Conservation (phyloP, 1,140 invertebrate genomes). For the Nephila pilipes region DNA sequence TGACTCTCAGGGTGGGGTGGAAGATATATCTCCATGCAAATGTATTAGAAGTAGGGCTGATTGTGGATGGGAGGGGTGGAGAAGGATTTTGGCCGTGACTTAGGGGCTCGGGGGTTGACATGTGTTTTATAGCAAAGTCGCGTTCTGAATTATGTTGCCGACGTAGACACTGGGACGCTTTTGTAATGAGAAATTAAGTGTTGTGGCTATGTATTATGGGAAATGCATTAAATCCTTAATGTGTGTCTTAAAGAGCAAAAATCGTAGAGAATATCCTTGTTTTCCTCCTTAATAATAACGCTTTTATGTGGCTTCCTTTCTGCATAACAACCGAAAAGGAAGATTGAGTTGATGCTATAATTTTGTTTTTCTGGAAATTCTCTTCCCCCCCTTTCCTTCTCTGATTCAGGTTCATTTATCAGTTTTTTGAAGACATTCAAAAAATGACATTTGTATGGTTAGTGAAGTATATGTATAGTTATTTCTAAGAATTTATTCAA, state of each 20-base stretch:
- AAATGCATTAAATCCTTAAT: slow-evolving; percentile 9
- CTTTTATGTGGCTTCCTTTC: not conserved
- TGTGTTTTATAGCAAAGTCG: slow-evolving; percentile 38
- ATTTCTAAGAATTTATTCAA: too few relatives aligned
- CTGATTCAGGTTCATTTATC: not conserved
- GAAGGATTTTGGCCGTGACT: not conserved
- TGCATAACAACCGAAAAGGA: not conserved
- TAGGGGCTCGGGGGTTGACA: not conserved
- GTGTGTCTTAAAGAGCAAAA: not conserved
- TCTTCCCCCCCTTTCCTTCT: not conserved
- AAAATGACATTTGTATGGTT: too few relatives aligned
- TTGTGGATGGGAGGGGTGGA: not conserved
- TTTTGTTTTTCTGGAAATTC: not conserved
- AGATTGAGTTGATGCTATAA: not conserved
- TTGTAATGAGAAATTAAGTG: not conserved
- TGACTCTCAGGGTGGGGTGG: slow-evolving; percentile 25
- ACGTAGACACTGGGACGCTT: not conserved
- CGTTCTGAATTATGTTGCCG: slow-evolving; percentile 33
- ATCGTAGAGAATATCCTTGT: not conserved
- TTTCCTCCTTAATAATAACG: slow-evolving; percentile 2
- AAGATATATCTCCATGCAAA: slow-evolving; percentile 38
- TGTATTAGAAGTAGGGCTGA: not conserved
- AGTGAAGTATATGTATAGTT: too few relatives aligned
- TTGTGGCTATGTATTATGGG: slow-evolving; percentile 21
- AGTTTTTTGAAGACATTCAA: too few relatives aligned